phyloP scores from a whole-genome alignment of 2,888 invertebrate genomes.

The Allophyes oxyacanthae region DNA sequence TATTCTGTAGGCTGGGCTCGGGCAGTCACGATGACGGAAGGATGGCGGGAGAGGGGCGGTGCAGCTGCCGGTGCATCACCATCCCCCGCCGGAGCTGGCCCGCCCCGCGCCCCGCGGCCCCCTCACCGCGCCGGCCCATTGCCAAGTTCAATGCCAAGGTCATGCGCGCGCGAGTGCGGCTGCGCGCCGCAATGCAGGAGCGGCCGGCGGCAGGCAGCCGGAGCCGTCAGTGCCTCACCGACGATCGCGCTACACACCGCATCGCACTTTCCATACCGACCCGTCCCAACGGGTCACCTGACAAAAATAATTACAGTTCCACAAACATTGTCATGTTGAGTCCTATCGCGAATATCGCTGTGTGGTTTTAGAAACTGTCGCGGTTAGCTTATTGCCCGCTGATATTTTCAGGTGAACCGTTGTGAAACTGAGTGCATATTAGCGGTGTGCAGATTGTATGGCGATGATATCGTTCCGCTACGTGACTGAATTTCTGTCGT shows the following conservation, averaged over 20 bases:
- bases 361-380: conserved; percentile 9
- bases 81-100: conserved; percentile 64
- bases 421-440: conserved; percentile 57
- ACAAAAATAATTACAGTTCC: conserved; percentile 63
- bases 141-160: conserved; percentile 96
- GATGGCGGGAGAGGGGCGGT: conserved; percentile 79
- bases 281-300: conserved; percentile 69
- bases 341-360: conserved; percentile 34
- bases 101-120: conserved; percentile 51
- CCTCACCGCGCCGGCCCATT: conserved; percentile 84
- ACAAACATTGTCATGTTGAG: conserved; percentile 47
- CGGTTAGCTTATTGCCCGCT: conserved; percentile 15
- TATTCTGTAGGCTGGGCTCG: conserved; percentile 60
- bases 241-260: conserved; percentile 80
- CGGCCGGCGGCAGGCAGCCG: conserved; percentile 80
- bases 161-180: conserved; percentile 91
- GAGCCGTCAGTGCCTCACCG: conserved; percentile 83
- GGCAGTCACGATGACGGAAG: conserved; percentile 72
- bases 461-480: conserved; percentile 56
- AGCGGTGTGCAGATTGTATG: conserved; percentile 56
- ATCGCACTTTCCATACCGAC: conserved; percentile 66
- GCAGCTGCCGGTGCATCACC: conserved; percentile 85
- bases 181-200: conserved; percentile 92
- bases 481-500: conserved; percentile 64
- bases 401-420: conserved; percentile 63